Evolutionary conservation across 2,797 vertebrate species (phyloP).

Genomic region (Poliocrania exsul): DNA sequence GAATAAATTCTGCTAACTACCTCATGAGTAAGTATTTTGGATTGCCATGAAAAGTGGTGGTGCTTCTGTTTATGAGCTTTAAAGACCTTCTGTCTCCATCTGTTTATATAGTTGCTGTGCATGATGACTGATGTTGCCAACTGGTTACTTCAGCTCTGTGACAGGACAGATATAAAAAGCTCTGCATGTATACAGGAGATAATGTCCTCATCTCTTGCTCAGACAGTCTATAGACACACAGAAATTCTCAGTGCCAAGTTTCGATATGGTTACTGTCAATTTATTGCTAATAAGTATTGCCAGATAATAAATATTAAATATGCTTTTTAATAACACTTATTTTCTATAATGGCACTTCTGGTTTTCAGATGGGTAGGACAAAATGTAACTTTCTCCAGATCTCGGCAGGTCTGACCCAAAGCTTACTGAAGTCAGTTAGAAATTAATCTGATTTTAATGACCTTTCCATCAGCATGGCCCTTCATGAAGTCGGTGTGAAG

Average conservation of each 20-base stretch:
- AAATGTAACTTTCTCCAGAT: not conserved
- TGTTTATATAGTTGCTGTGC: constrained; percentile 41
- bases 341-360: not conserved
- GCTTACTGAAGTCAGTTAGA: not conserved
- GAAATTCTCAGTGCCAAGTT: not conserved
- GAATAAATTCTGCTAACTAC: not conserved
- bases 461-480: not conserved
- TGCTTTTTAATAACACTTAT: not conserved
- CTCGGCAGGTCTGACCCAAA: not conserved
- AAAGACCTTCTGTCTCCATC: not conserved
- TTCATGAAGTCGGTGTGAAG: not conserved
- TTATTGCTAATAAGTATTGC: not conserved
- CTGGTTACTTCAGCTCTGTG: constrained; percentile 36
- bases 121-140: constrained; percentile 29
- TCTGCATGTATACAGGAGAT: not conserved
- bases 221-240: not conserved
- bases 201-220: not conserved
- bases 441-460: not conserved
- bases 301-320: not conserved
- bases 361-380: not conserved
- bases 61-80: not conserved
- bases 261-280: not conserved
- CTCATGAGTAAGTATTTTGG: not conserved
- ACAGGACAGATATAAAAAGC: constrained; percentile 44
- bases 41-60: not conserved